Conservation (phyloP, 92 coral and sea anemone species). For the Diadumene lineata region DNA sequence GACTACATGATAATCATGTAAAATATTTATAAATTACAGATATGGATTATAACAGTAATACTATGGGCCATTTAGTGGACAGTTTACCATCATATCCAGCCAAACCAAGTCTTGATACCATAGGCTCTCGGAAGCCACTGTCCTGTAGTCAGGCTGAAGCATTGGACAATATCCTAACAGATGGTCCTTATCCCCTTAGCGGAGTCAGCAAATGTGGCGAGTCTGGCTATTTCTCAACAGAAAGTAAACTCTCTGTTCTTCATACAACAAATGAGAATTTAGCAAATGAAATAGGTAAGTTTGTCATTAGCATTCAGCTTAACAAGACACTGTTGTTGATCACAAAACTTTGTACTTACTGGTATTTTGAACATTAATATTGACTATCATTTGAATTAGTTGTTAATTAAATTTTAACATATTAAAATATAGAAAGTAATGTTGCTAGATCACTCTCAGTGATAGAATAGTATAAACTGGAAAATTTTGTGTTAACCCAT, state of each 20-base stretch:
- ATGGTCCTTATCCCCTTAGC: neutral
- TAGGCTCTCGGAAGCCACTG: slow-evolving; percentile 16
- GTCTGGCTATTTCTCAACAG: slow-evolving; percentile 23
- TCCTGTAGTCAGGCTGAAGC: slow-evolving; percentile 12
- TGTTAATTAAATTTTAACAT: neutral
- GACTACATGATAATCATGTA: too few species aligned
- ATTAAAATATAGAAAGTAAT: neutral
- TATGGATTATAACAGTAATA: neutral
- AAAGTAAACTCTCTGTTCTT: slow-evolving; percentile 5
- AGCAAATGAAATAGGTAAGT: slow-evolving; percentile 9
- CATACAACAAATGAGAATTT: neutral
- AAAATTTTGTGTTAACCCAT: too few species aligned
- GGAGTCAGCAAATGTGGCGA: neutral
- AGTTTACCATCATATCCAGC: neutral
- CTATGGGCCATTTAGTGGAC: neutral
- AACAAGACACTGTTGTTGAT: neutral
- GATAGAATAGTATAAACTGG: too few species aligned
- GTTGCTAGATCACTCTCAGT: neutral
- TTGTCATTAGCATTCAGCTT: neutral
- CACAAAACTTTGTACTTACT: neutral
- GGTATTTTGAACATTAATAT: neutral
- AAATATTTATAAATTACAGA: neutral
- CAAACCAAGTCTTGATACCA: neutral
- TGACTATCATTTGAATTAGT: neutral
- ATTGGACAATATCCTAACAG: slow-evolving; percentile 8